Evolutionary conservation across 2,113 vertebrate genomes (phyloP).

Genomic region (Drymodes brunneopygia): DNA sequence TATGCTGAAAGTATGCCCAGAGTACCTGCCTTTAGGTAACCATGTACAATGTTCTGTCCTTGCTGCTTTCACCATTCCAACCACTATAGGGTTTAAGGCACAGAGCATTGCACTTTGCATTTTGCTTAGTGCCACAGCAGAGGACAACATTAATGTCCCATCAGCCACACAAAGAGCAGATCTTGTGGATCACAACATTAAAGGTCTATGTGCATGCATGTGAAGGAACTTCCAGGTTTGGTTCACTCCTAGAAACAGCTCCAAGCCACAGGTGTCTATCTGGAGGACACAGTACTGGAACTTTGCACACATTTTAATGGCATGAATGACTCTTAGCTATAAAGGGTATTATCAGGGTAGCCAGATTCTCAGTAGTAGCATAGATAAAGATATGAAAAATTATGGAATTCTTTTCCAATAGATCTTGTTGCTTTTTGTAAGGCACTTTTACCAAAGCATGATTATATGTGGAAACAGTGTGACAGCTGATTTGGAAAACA

Average conservation of each 20-base stretch:
- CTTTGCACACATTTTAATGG: background rate
- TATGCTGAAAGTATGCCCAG: background rate
- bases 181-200: background rate
- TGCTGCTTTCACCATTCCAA: background rate
- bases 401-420: background rate
- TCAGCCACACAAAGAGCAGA: background rate
- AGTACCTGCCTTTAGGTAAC: background rate
- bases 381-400: background rate
- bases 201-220: background rate
- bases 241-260: background rate
- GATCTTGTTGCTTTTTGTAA: background rate
- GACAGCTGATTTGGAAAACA: background rate
- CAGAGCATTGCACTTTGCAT: background rate
- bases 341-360: background rate
- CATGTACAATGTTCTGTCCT: rapidly evolving
- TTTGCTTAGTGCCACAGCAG: background rate
- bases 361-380: background rate
- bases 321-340: background rate
- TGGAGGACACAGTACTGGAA: background rate
- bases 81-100: background rate
- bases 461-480: background rate
- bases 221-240: background rate
- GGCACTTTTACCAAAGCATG: background rate
- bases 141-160: background rate
- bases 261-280: background rate